phyloP scores from a whole-genome alignment of 2,113 vertebrate genomes.

The Fulmarus glacialis region DNA sequence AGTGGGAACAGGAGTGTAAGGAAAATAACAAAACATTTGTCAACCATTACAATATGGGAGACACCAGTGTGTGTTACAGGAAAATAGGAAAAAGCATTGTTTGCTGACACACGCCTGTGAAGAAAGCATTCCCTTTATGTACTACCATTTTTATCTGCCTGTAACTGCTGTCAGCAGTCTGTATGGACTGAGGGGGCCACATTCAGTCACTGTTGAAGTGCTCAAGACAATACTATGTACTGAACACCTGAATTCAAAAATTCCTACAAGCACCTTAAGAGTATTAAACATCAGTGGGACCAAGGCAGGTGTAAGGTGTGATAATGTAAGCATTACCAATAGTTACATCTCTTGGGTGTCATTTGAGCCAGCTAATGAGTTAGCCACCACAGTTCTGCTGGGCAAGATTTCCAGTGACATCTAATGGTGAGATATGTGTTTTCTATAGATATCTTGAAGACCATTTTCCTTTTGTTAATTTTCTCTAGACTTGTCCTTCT shows the following conservation, averaged over 20 bases:
- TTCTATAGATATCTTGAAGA: neutral
- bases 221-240: too few relatives aligned
- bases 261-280: neutral
- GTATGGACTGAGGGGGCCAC: neutral
- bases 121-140: neutral
- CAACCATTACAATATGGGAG: neutral
- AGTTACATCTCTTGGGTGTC: neutral
- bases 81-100: neutral
- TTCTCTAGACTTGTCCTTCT: neutral
- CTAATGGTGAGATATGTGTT: neutral
- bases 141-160: neutral
- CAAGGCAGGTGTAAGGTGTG: neutral
- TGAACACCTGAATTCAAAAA: neutral
- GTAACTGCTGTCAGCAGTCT: neutral
- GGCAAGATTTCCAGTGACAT: neutral
- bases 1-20: neutral
- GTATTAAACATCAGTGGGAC: neutral
- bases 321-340: too few relatives aligned
- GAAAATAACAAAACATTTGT: neutral
- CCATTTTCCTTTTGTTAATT: neutral
- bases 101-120: rapidly evolving
- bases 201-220: neutral
- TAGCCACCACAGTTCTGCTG: neutral
- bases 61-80: neutral
- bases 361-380: neutral